Base-by-base conservation (phyloP, 2,797 vertebrate species). In the Pelodytes ibericus region DNA sequence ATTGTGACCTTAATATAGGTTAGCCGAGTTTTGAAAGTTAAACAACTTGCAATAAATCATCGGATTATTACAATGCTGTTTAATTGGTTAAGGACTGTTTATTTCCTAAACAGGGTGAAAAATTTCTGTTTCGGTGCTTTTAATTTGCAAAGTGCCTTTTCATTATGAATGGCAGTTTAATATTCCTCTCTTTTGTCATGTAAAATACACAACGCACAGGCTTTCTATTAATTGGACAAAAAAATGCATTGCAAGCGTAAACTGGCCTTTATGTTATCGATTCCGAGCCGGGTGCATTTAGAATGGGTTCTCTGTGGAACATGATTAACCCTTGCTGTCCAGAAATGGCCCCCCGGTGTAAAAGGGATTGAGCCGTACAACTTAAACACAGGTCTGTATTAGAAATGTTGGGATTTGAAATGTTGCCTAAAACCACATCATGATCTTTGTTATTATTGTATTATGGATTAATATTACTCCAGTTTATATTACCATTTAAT, bases 51-150 rank as follows among this genome's bases (percentile, higher is more conserved):
- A 95, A 99, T 99, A 98, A 98, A 98, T 99, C 97, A 98, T 89
- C 81, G 94, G 95, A 98, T 98, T 98, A 99, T 97, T 97, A 98
- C 95, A 97, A 96, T 97, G 94, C 88, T 84, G 92, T 96, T 96
- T 99, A 98, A 99, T 98, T 99, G 94, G 96, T 97, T 96, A 97
- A 98, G 96, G 94, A 98, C 95, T 98, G 96, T 98, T 98, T 98
- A 96, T 96, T 98, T 98, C 96, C 96, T 98, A 96, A 98, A 94
- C 91, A 94, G 92, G 91, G 88, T 90, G 88, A 92, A 92, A 96
- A 95, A 94, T 92, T 95, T 96, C 94, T 93, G 92, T 97, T 97
- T 95, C 89, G 92, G 93, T 93, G 96, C 94, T 96, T 99, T 95
- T 96, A 96, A 98, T 98, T 98, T 98, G 95, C 94, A 93, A 96